phyloP scores from a whole-genome alignment of 2,797 vertebrate genomes.

The Cygnus olor region DNA sequence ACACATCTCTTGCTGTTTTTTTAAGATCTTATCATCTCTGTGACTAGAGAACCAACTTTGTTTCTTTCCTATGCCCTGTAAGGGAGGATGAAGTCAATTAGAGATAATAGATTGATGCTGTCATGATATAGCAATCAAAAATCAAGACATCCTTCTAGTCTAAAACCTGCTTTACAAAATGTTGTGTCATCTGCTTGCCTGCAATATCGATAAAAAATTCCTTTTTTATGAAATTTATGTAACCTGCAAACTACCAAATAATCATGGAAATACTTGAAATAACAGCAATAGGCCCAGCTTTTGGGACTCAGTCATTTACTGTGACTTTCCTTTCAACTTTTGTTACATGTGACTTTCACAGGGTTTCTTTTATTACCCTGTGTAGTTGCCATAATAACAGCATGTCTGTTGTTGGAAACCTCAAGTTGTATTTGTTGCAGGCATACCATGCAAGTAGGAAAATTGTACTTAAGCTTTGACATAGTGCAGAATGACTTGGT shows the following conservation, averaged over 20 bases:
- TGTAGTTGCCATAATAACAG: slow-evolving; percentile 62
- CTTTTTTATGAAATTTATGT: not conserved
- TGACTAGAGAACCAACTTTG: not conserved
- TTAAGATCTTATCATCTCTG: not conserved
- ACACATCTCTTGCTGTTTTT: not conserved
- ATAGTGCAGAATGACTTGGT: not conserved
- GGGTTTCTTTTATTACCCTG: slow-evolving; percentile 55
- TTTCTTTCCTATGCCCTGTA: not conserved
- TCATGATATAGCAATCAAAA: not conserved
- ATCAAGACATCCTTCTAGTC: not conserved
- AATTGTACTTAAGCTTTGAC: slow-evolving; percentile 44
- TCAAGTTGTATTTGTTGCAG: slow-evolving; percentile 38
- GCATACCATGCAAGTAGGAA: slow-evolving; percentile 45
- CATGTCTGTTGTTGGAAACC: slow-evolving; percentile 67
- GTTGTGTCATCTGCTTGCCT: not conserved
- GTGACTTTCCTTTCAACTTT: slow-evolving; percentile 30
- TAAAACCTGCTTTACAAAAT: not conserved
- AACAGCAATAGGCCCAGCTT: not conserved
- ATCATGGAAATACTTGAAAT: not conserved
- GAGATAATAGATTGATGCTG: not conserved
- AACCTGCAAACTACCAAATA: not conserved
- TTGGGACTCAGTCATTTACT: not conserved
- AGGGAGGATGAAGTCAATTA: not conserved
- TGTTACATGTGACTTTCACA: slow-evolving; percentile 55
- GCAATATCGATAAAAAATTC: not conserved